These are phyloP conservation scores for Ericerus pela DNA, from an alignment of 1,140 invertebrate genomes.

Conservation along the genomic window DNA sequence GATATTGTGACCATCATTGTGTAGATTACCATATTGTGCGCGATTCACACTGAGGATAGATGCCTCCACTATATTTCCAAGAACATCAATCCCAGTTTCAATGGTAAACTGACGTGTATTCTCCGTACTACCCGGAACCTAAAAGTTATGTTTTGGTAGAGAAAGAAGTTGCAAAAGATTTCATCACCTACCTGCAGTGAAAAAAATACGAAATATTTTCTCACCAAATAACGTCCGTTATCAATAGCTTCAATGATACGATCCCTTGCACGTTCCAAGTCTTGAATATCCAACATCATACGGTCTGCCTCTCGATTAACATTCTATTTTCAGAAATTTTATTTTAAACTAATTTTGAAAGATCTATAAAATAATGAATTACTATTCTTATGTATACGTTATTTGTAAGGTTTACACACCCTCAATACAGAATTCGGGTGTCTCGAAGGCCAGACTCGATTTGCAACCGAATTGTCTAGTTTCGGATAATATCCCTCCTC, in stretches of 20 bases:
- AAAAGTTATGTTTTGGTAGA: too few relatives aligned
- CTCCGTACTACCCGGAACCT: not conserved
- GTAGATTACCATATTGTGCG: slow-evolving; percentile 52
- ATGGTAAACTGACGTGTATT: slow-evolving; percentile 38
- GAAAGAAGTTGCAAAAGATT: too few relatives aligned
- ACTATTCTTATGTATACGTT: too few relatives aligned
- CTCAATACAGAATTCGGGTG: slow-evolving; percentile 39
- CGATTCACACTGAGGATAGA: slow-evolving; percentile 50
- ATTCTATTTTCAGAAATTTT: too few relatives aligned
- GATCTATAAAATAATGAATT: too few relatives aligned
- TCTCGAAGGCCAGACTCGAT: slow-evolving; percentile 45
- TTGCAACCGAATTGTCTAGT: slow-evolving; percentile 46
- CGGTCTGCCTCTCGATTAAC: slow-evolving; percentile 48
- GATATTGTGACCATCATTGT: slow-evolving; percentile 52
- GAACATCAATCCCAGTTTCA: slow-evolving; percentile 53
- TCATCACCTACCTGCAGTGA: too few relatives aligned
- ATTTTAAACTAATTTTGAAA: too few relatives aligned
- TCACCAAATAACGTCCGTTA: slow-evolving; percentile 34
- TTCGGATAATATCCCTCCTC: slow-evolving; percentile 56
- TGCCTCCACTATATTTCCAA: slow-evolving; percentile 66
- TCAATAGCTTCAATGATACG: slow-evolving; percentile 61
- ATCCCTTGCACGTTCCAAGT: slow-evolving; percentile 57
- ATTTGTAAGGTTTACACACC: too few relatives aligned
- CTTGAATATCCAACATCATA: slow-evolving; percentile 45
- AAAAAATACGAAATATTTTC: too few relatives aligned